Base-by-base conservation (phyloP, 2,888 invertebrate genomes). In the Zhengitettix transpicula region DNA sequence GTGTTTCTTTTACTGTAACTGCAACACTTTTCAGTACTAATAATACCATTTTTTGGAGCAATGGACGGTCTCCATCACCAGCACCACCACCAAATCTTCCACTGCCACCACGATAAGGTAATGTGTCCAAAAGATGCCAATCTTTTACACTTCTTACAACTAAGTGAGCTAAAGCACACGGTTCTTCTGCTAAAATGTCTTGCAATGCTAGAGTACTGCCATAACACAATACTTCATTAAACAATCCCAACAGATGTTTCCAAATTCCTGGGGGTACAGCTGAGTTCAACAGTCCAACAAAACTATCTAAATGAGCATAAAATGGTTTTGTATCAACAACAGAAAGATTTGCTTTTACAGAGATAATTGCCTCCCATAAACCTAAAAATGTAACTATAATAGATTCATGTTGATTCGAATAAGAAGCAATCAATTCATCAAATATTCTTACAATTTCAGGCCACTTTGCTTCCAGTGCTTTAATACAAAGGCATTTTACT, bases 161-260 rank as follows among this genome's bases (percentile, higher is more conserved):
- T 56, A 88, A 81, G 71, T 91, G 90, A 7, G 92, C 92, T 65
- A 92, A 72, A 68, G 85, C 82, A 71, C 91, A 91, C 17, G 91
- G 91, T 71, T 92, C 92, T 71, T 92, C 90, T 7, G 90, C 90
- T 65, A 91, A 73, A 68, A 88, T 82, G 71, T 91, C 91, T 73
- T 93, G 92, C 65, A 93, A 75, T 1, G 92, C 91, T 66, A 93
- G 75, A 42, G 93, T 93, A 65, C 90, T 92, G 3, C 92, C 92
- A 71, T 93, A 93, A 72, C 93, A 93, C 58, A 93, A 73, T 10
- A 92, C 90, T 74, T 93, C 92, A 72, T 92, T 92, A 67, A 92
- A 90, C 42, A 93, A 76, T 66, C 87, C 87, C 63, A 93, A 73
- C 68, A 92, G 77, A 73, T 90, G 89, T 67, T 87, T 84, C 81